Evolutionary conservation across 2,888 invertebrate species (phyloP), one percentile per base, ranked within the genome.

Genomic region (Crepidodera aurea): DNA sequence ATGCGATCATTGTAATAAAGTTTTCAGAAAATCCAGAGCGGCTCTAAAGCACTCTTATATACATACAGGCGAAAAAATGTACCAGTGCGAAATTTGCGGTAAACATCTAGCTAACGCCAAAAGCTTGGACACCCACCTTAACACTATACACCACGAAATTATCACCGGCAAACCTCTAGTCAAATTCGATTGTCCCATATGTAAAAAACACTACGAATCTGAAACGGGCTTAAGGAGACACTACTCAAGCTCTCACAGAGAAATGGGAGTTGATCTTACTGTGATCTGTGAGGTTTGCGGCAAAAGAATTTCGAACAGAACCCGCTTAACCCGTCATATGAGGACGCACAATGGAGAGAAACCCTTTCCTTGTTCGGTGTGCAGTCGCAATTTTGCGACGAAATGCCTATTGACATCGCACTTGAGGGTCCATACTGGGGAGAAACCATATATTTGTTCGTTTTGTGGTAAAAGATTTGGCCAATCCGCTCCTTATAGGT

Each of bases 401-500:
- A 85, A 85, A 70, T 84, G 84, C 76, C 84, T 85, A 76, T 77
- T 86, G 67, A 84, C 83, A 40, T 69, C 69, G 7, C 77, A 77
- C 42, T 64, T 69, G 48, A 64, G 74, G 12, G 69, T 70, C 1
- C 77, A 77, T 32, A 77, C 75, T 1, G 75, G 75, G 0, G 74
- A 73, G 39, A 74, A 73, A 60, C 76, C 76, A 3, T 76, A 65
- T 50, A 60, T 64, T n/a, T 73, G 73, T 53, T 61, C 66, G 29
- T 62, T 67, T n/a, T 73, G 73, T 46, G 69, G 69, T 0, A 69
- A 71, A 50, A 51, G 64, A 29, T 74, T 73, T 79, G 83, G 83
- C 25, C 86, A 86, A 78, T 81, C 84, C 16, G 84, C 85, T 66
- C 85, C 85, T 48, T 83, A 86, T 62, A 84, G 84, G 69, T 85